Evolutionary conservation across 2,113 vertebrate genomes (phyloP).

Genomic region (Sciurus niger): DNA sequence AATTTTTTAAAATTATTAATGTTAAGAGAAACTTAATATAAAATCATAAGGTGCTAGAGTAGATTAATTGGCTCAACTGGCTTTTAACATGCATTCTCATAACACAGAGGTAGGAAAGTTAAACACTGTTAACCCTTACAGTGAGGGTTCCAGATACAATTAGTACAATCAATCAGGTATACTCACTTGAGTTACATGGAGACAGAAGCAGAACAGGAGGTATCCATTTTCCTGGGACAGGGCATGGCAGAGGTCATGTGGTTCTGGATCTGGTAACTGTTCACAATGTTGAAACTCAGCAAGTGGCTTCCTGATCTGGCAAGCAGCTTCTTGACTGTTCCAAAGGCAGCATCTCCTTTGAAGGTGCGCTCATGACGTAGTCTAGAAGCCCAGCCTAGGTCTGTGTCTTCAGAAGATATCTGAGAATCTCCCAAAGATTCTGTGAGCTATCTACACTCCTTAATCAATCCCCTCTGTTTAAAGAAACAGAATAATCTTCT

Average conservation of each 20-base stretch:
- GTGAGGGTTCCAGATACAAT: background rate
- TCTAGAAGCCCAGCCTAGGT: background rate
- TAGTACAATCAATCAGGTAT: background rate
- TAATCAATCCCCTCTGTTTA: background rate
- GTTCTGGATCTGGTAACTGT: background rate
- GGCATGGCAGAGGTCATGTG: background rate
- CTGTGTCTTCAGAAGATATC: constrained; percentile 25
- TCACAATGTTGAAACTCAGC: background rate
- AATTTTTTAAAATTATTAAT: background rate
- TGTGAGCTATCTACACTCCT: background rate
- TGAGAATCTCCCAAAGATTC: constrained; percentile 18
- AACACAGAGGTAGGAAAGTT: background rate
- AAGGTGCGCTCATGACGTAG: background rate
- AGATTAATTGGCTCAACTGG: background rate
- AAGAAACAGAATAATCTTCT: background rate
- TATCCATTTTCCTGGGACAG: background rate
- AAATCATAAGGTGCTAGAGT: background rate
- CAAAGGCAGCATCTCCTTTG: background rate
- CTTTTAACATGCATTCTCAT: background rate
- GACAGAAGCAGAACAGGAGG: background rate
- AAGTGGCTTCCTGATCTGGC: background rate
- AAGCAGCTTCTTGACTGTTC: background rate
- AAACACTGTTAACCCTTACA: background rate
- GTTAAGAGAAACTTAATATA: background rate
- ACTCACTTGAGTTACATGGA: constrained; percentile 62